Evolutionary conservation across 1,140 invertebrate species (phyloP), one percentile per base, ranked within the genome.

Genomic region (Bradysia coprophila): DNA sequence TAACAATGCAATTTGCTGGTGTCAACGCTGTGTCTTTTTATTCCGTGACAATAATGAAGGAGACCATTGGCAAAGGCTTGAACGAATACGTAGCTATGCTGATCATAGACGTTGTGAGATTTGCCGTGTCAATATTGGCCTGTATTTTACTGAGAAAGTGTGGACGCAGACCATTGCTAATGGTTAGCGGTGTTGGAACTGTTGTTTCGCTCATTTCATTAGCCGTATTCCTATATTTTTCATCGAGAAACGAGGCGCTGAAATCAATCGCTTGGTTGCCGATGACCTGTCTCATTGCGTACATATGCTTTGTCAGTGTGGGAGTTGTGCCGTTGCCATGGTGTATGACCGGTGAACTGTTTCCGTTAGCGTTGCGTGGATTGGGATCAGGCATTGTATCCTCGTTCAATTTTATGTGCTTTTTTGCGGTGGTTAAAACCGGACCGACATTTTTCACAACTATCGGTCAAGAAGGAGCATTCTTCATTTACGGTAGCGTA

Each of bases 21-120:
- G 62, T 74, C 0, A 78, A 83, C 52, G 76, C 75, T 1, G 64
- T 85, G 2, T 72, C 72, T 36, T 85, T 81, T 55, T 84, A 83
- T 53, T 73, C 77, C 1, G 75, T 81, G 16, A 62, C 68, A 23
- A 75, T 75, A 46, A 68, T 71, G 50, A 60, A 67, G 41, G 63
- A 71, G 24, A 62, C 69, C 3, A 54, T 72, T 2, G 67, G 63
- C 3, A 56, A 58, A 16, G 56, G 68, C 0, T 50, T 67, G 41
- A 55, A 80, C 48, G 68, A 71, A 24, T 73, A 75, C 44, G 43
- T 69, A 21, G 70, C 67, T 0, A 76, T 76, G 46, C 60, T 81
- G 10, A 57, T 78, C 4, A 64, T 86, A 37, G 81, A 82, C 49
- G 51, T 64, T n/a, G 67, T 81, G 23, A 70, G 81, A 47, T 60